A percentile compares a stretch with the other conserved stretches of the same genome.
phyloP scores from a whole-genome alignment of 1,140 invertebrate species.

The Tetramorium simillimum region DNA sequence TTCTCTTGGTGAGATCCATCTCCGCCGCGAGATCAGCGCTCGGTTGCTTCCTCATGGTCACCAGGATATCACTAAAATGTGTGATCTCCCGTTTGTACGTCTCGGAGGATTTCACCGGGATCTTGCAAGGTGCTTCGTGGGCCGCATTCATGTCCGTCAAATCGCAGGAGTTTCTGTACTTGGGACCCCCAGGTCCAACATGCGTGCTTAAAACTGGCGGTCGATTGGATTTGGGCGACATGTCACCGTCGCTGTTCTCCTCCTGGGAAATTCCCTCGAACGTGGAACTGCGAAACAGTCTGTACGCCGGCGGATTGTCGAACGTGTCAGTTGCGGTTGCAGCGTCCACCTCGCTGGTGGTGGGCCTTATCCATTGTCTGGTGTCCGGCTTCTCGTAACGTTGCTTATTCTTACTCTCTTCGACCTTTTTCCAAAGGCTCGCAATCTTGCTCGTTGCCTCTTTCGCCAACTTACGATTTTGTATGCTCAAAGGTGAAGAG shows the following conservation, averaged over 20 bases:
- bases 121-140: conserved; percentile 74
- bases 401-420: conserved; percentile 89
- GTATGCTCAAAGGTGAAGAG: conserved; percentile 83
- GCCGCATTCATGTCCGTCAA: conserved; percentile 74
- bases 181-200: conserved; percentile 32
- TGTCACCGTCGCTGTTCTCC: conserved; percentile 14
- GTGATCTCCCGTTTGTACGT: conserved; percentile 58
- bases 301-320: conserved; percentile 79
- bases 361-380: conserved; percentile 88
- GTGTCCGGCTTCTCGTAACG: conserved; percentile 86
- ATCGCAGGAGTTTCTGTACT: conserved; percentile 81
- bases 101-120: conserved; percentile 76
- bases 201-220: conserved; percentile 51
- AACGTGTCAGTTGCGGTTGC: background rate
- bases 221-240: conserved; percentile 48
- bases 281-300: conserved; percentile 89
- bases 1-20: conserved; percentile 77
- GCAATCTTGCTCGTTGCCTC: conserved; percentile 95
- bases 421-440: conserved; percentile 94
- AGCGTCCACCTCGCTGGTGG: conserved; percentile 76
- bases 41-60: conserved; percentile 74
- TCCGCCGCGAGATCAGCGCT: conserved; percentile 36
- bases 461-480: conserved; percentile 86
- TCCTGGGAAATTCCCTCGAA: conserved; percentile 88
- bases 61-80: conserved; percentile 59